Percentiles rank a stretch among this genome's conserved stretches.
Conservation (phyloP, 2,797 vertebrate species). For the Sebastiscus albofasciatus region DNA sequence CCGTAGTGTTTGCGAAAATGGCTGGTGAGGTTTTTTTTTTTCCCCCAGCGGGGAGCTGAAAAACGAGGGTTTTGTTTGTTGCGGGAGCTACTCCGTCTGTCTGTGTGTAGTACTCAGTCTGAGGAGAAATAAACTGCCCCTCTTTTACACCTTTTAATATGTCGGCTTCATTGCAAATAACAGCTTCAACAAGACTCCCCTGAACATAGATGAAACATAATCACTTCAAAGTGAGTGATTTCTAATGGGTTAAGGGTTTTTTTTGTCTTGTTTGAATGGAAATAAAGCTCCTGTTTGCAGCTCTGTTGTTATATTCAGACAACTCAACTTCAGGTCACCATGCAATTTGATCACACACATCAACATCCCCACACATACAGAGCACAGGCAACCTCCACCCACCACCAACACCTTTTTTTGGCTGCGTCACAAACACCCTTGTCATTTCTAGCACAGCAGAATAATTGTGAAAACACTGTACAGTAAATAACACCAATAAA, state of each 20-base stretch:
- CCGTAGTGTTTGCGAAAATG: slow-evolving; percentile 16
- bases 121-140: slow-evolving; percentile 17
- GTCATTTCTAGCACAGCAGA: slow-evolving; percentile 31
- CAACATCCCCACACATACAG: neutral
- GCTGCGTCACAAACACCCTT: slow-evolving; percentile 22
- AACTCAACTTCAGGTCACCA: neutral
- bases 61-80: slow-evolving; percentile 36
- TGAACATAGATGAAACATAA: slow-evolving; percentile 6
- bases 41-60: neutral
- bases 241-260: neutral
- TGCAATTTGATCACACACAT: slow-evolving; percentile 8
- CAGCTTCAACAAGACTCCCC: neutral
- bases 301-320: neutral
- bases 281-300: slow-evolving; percentile 13
- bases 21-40: neutral
- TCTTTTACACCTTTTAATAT: slow-evolving; percentile 37
- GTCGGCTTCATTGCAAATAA: slow-evolving; percentile 28
- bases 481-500: slow-evolving; percentile 54
- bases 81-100: slow-evolving; percentile 20
- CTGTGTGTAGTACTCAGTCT: slow-evolving; percentile 25
- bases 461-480: slow-evolving; percentile 20
- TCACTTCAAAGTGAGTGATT: neutral
- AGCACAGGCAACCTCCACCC: neutral
- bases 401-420: neutral
- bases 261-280: neutral